Percentiles rank a stretch among this genome's conserved stretches.
Evolutionary conservation across 2,888 invertebrate species (phyloP).

Genomic region (Callimorpha dominula): DNA sequence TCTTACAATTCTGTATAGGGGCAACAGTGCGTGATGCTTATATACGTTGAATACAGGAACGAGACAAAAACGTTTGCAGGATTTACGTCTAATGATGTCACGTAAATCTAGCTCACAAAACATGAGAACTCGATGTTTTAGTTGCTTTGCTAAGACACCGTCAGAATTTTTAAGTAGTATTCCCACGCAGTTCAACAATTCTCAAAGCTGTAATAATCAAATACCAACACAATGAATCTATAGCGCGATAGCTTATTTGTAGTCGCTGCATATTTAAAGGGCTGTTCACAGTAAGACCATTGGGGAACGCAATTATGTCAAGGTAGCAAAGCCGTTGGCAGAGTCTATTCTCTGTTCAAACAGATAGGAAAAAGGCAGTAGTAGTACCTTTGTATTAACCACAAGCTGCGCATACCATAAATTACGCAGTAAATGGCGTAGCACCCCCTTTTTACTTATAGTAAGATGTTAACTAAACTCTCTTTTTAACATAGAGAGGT

Average conservation of each 20-base stretch:
- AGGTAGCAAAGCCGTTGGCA: neutral
- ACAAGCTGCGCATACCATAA: neutral
- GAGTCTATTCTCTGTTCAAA: constrained; percentile 1
- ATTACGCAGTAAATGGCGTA: neutral
- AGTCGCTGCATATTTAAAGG: constrained; percentile 13
- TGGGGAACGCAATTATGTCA: constrained; percentile 8
- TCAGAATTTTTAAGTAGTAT: constrained; percentile 32
- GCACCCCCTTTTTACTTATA: too few relatives aligned
- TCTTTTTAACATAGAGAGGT: constrained; percentile 6
- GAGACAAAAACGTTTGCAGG: neutral
- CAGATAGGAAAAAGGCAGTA: neutral
- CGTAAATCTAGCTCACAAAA: neutral
- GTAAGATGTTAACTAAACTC: neutral
- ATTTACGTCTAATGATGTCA: neutral
- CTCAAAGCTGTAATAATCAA: constrained; percentile 17
- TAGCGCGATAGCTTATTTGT: constrained; percentile 18
- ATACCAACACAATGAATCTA: constrained; percentile 17
- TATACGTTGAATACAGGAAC: neutral
- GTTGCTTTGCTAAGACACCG: constrained; percentile 25
- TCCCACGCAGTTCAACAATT: constrained; percentile 26
- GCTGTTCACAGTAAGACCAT: constrained; percentile 5
- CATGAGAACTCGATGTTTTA: neutral
- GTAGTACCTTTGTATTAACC: neutral
- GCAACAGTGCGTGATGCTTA: too few relatives aligned
- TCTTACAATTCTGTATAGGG: too few relatives aligned